These are phyloP conservation scores for Drosophila mimica DNA, from an alignment of 2,888 invertebrate genomes.

Conservation along the genomic window DNA sequence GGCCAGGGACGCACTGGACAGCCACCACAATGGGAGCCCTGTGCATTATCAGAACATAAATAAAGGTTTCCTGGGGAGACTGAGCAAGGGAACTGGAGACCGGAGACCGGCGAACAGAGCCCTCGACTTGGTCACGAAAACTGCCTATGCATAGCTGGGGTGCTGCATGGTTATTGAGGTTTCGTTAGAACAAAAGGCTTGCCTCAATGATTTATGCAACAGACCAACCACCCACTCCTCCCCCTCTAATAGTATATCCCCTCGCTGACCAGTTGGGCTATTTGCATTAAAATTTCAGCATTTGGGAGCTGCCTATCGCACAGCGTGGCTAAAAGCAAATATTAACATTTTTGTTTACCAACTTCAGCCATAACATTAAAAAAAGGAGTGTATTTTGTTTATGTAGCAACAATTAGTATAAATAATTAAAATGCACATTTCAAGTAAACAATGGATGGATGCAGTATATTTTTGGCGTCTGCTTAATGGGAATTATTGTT, in stretches of 20 bases:
- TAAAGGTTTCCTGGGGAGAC: slow-evolving; percentile 60
- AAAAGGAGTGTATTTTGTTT: slow-evolving; percentile 13
- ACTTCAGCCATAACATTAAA: slow-evolving; percentile 20
- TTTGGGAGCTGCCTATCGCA: slow-evolving; percentile 44
- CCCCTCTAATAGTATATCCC: not conserved
- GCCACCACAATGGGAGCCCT: slow-evolving; percentile 37
- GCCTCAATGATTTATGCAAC: slow-evolving; percentile 71
- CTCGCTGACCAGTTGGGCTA: slow-evolving; percentile 54
- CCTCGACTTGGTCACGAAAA: slow-evolving; percentile 54
- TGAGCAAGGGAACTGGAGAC: not conserved
- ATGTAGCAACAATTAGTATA: not conserved
- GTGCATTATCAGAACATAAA: slow-evolving; percentile 65
- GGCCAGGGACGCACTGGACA: slow-evolving; percentile 14
- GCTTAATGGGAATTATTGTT: not conserved
- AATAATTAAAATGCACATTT: slow-evolving; percentile 6
- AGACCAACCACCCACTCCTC: slow-evolving; percentile 13
- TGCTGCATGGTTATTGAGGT: slow-evolving; percentile 47
- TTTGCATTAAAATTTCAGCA: slow-evolving; percentile 75
- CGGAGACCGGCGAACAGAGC: slow-evolving; percentile 11
- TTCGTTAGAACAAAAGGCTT: slow-evolving; percentile 63
- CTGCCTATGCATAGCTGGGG: slow-evolving; percentile 43
- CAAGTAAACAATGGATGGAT: not conserved
- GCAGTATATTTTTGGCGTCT: not conserved
- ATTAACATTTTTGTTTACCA: slow-evolving; percentile 34
- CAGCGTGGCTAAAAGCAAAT: slow-evolving; percentile 28